Conservation (phyloP, 2,888 invertebrate species). For the Entomobrya proxima region DNA sequence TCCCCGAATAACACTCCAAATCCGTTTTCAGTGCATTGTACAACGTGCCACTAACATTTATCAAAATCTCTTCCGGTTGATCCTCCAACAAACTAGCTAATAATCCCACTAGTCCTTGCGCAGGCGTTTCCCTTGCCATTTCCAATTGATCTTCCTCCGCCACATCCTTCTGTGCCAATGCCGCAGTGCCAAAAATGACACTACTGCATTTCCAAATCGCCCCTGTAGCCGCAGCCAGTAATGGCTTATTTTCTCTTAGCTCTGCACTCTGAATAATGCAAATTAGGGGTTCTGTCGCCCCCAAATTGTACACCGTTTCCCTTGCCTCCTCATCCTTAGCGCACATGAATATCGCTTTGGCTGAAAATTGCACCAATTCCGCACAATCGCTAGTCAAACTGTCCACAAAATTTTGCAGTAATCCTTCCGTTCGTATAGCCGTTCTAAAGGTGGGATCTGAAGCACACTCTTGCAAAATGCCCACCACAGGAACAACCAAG, state of each 20-base stretch:
- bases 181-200: too few species aligned
- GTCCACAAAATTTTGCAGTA: slow-evolving; percentile 90
- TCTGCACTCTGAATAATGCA: slow-evolving; percentile 84
- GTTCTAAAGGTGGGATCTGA: slow-evolving; percentile 84
- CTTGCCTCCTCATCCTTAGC: slow-evolving; percentile 82
- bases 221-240: slow-evolving; percentile 91
- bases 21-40: slow-evolving; percentile 73
- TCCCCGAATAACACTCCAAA: slow-evolving; percentile 82
- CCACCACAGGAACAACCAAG: slow-evolving; percentile 91
- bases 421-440: slow-evolving; percentile 91
- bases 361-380: slow-evolving; percentile 90
- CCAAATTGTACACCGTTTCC: slow-evolving; percentile 90
- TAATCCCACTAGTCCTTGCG: slow-evolving; percentile 83
- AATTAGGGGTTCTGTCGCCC: slow-evolving; percentile 91
- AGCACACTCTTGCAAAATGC: slow-evolving; percentile 90
- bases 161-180: too few species aligned
- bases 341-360: slow-evolving; percentile 89
- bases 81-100: slow-evolving; percentile 81
- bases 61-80: slow-evolving; percentile 81
- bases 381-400: slow-evolving; percentile 86
- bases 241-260: slow-evolving; percentile 82
- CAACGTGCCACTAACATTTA: slow-evolving; percentile 91
- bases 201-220: slow-evolving; percentile 96
- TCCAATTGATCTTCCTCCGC: too few species aligned
- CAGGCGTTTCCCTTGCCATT: slow-evolving; percentile 88